A percentile compares a stretch with the other conserved stretches of the same genome.
Evolutionary conservation across 2,888 invertebrate species (phyloP).

Genomic region (Eupsilia transversa): DNA sequence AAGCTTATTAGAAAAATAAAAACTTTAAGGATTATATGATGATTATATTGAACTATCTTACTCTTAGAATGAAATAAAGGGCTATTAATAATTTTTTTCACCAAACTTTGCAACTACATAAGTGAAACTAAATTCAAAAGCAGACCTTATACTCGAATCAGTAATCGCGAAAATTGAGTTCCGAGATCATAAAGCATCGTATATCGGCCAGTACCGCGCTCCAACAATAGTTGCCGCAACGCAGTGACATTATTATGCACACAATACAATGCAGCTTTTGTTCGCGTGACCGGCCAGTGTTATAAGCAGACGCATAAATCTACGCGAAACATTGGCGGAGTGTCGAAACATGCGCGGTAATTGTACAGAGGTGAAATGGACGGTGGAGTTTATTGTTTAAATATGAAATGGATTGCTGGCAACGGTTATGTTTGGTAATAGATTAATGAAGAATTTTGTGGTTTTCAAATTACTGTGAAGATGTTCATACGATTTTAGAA

Average conservation of each 20-base stretch:
- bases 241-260: slow-evolving; percentile 61
- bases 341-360: slow-evolving; percentile 47
- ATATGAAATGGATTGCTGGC: slow-evolving; percentile 9
- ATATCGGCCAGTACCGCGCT: slow-evolving; percentile 38
- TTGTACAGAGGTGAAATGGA: slow-evolving; percentile 34
- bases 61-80: neutral
- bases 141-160: neutral
- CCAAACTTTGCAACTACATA: neutral
- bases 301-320: slow-evolving; percentile 71
- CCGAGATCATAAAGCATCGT: slow-evolving; percentile 24
- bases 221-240: slow-evolving; percentile 64
- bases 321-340: slow-evolving; percentile 62
- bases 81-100: neutral
- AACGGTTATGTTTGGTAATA: slow-evolving; percentile 6
- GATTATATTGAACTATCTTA: neutral
- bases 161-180: slow-evolving; percentile 3
- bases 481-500: neutral
- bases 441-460: neutral
- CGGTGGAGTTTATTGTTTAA: slow-evolving; percentile 18
- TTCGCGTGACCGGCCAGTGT: slow-evolving; percentile 67
- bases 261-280: slow-evolving; percentile 72
- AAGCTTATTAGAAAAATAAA: neutral
- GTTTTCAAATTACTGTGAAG: neutral
- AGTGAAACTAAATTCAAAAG: neutral
- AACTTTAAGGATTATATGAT: neutral